phyloP scores from a whole-genome alignment of 2,888 invertebrate species.

The Anagyrus pseudococci region DNA sequence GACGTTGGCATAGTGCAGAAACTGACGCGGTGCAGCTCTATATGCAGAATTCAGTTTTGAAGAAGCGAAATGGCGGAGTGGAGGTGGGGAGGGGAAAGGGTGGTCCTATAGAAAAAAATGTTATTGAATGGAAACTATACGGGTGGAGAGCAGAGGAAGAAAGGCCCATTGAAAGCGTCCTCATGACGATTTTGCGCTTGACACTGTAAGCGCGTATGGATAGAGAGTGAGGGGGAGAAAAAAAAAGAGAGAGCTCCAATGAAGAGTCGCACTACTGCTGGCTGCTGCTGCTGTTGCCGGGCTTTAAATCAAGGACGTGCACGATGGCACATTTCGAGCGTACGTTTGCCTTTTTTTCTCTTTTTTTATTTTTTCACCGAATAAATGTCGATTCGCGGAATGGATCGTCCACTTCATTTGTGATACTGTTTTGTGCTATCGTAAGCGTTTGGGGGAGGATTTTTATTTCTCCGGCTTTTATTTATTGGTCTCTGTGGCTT shows the following conservation, averaged over 20 bases:
- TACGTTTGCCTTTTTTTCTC: too few species aligned
- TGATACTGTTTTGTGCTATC: too few species aligned
- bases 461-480: too few species aligned
- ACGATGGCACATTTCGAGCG: too few species aligned
- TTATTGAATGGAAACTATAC: constrained; percentile 20
- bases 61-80: not conserved
- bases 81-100: not conserved
- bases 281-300: not conserved
- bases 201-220: not conserved
- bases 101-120: constrained; percentile 11
- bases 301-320: constrained; percentile 11
- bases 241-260: too few species aligned
- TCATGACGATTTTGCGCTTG: constrained; percentile 14
- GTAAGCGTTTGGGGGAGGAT: too few species aligned
- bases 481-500: too few species aligned
- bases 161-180: constrained; percentile 1
- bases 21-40: constrained; percentile 6
- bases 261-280: too few species aligned
- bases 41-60: constrained; percentile 15
- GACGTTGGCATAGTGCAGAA: constrained; percentile 9
- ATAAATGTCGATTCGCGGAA: too few species aligned
- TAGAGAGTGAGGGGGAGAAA: too few species aligned
- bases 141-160: not conserved
- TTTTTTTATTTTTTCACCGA: too few species aligned
- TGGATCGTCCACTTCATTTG: too few species aligned